Conservation (phyloP, 2,888 invertebrate genomes). For the Xestia ashworthii region DNA sequence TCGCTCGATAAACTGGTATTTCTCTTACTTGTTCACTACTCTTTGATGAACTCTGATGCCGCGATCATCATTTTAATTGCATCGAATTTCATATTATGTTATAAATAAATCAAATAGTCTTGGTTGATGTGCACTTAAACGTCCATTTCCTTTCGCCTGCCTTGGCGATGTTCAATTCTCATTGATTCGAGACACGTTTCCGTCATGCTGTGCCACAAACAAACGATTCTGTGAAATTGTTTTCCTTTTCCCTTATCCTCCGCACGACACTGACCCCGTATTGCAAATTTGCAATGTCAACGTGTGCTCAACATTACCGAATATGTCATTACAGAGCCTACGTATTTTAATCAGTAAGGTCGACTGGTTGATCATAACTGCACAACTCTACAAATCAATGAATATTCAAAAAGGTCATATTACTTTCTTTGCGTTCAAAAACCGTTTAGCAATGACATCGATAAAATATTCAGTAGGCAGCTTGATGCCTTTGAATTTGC, state of each 20-base stretch:
- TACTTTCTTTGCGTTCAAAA: conserved; percentile 51
- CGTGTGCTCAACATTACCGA: conserved; percentile 70
- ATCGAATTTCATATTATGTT: conserved; percentile 32
- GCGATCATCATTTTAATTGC: conserved; percentile 31
- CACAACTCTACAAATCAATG: conserved; percentile 52
- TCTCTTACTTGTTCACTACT: conserved; percentile 9
- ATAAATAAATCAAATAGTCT: conserved; percentile 42
- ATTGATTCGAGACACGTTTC: conserved; percentile 72
- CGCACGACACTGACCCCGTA: conserved; percentile 83
- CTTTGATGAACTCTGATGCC: conserved; percentile 18
- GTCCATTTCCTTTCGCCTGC: conserved; percentile 55
- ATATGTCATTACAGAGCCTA: conserved; percentile 68
- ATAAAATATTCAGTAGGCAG: conserved; percentile 30
- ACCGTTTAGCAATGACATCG: conserved; percentile 28
- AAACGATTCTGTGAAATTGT: conserved; percentile 78
- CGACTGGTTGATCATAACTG: conserved; percentile 68
- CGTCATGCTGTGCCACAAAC: conserved; percentile 68
- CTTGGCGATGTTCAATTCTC: conserved; percentile 67
- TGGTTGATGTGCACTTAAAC: conserved; percentile 40
- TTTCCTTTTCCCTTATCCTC: conserved; percentile 77
- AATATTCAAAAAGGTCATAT: conserved; percentile 73
- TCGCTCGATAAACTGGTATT: conserved; percentile 28
- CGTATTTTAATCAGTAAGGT: conserved; percentile 75
- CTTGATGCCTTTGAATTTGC: conserved; percentile 29
- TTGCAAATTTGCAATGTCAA: conserved; percentile 83